Conservation (phyloP, 1,140 invertebrate genomes). For the Yoshiicerus persimilis region DNA sequence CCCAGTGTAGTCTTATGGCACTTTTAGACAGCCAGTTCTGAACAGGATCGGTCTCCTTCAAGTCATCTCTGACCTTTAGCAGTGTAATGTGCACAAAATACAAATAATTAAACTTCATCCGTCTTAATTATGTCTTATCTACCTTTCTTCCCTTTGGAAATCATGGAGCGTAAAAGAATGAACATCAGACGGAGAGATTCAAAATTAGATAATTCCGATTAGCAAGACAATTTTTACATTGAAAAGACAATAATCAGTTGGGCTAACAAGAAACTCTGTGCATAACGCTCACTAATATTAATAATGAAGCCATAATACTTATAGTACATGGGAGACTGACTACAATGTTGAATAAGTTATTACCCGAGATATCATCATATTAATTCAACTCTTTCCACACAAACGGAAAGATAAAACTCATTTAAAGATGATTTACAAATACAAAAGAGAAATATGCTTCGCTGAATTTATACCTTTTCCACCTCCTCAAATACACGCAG, state of each 20-base stretch:
- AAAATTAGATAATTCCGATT: neutral
- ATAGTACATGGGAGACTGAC: neutral
- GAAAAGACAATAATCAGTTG: neutral
- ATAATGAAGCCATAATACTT: neutral
- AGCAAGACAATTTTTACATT: neutral
- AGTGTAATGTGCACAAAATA: neutral
- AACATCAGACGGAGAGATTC: neutral
- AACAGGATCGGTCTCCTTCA: constrained; percentile 25
- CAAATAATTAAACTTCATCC: neutral
- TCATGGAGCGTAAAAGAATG: neutral
- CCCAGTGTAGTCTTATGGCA: constrained; percentile 30
- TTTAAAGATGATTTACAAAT: neutral
- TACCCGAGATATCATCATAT: neutral
- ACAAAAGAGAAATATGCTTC: neutral
- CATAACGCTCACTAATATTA: neutral
- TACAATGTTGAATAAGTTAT: neutral
- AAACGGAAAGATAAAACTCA: neutral
- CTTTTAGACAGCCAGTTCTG: constrained; percentile 30
- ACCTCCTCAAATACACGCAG: constrained; percentile 55
- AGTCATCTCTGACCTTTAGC: constrained; percentile 18
- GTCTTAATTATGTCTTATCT: neutral
- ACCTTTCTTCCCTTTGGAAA: neutral
- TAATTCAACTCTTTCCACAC: neutral
- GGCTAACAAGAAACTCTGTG: neutral
- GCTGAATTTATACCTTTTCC: constrained; percentile 35